Evolutionary conservation across 53 echinoderm and acorn worm species (phyloP).

Genomic region (Antedon mediterranea): DNA sequence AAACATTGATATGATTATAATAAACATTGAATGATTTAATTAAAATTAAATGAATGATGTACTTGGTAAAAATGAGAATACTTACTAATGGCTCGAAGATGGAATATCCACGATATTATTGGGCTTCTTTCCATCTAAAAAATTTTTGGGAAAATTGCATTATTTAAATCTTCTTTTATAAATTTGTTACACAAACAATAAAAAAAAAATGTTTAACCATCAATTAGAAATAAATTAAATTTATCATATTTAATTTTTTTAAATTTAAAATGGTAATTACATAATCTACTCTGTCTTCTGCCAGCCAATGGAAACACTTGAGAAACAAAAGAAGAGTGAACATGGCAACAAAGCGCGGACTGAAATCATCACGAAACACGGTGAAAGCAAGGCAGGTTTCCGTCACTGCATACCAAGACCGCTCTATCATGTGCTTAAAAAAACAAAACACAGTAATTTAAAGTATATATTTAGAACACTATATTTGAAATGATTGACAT

Average conservation of each 20-base stretch:
- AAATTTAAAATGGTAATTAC: slow-evolving; percentile 46
- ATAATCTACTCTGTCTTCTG: slow-evolving; percentile 93
- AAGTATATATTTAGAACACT: too few relatives aligned
- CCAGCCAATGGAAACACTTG: slow-evolving; percentile 97
- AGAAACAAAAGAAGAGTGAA: slow-evolving; percentile 84
- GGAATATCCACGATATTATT: slow-evolving; percentile 73
- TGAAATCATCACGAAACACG: slow-evolving; percentile 95
- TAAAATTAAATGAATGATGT: too few relatives aligned
- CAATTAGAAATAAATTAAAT: too few relatives aligned
- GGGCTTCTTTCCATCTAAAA: slow-evolving; percentile 93
- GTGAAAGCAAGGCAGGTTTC: slow-evolving; percentile 95
- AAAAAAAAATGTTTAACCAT: too few relatives aligned
- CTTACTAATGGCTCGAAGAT: slow-evolving; percentile 76
- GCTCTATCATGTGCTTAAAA: slow-evolving; percentile 79
- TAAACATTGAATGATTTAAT: too few relatives aligned
- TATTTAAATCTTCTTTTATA: too few relatives aligned
- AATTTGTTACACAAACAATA: too few relatives aligned
- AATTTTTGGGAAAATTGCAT: too few relatives aligned
- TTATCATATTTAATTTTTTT: too few relatives aligned
- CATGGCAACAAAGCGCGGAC: slow-evolving; percentile 93
- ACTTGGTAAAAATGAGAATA: not conserved
- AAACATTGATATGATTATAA: too few relatives aligned
- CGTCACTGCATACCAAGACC: slow-evolving; percentile 99
- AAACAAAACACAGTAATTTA: slow-evolving; percentile 7
- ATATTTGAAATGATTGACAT: too few relatives aligned